Conservation (phyloP, 2,113 vertebrate species). For the Stomatorhinus ivindoensis region DNA sequence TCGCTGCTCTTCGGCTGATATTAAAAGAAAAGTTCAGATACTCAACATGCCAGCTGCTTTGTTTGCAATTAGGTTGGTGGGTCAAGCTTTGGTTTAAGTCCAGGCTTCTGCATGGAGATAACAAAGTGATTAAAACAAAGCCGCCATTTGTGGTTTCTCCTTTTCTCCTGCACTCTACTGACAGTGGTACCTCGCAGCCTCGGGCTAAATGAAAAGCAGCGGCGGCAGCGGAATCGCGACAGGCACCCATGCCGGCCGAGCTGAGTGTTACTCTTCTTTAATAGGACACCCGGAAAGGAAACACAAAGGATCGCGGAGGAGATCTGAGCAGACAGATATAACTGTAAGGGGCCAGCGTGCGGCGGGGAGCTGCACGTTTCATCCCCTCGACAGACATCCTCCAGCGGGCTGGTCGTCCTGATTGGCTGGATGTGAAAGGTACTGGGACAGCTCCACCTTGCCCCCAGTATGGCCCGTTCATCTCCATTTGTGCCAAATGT, state of each 20-base stretch:
- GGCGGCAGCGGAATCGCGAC: too few relatives aligned
- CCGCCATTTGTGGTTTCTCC: background rate
- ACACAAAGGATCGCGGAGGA: background rate
- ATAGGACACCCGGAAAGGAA: background rate
- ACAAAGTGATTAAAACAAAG: background rate
- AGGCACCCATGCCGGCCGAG: background rate
- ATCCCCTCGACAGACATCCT: background rate
- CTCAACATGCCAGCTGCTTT: background rate
- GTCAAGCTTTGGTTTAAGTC: background rate
- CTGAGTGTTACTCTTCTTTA: background rate
- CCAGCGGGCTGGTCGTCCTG: background rate
- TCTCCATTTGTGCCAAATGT: background rate
- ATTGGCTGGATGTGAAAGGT: background rate
- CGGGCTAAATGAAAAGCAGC: background rate
- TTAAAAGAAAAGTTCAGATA: background rate
- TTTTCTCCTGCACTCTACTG: background rate
- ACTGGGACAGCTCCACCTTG: background rate
- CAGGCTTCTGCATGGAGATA: background rate
- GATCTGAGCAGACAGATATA: background rate
- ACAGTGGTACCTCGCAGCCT: background rate
- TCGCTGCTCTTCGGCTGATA: background rate
- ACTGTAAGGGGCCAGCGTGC: background rate
- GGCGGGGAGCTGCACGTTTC: background rate
- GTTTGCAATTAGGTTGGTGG: conserved; percentile 8
- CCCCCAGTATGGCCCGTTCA: background rate